Evolutionary conservation across 2,888 invertebrate species (phyloP).

Genomic region (Meandrusa payeni): DNA sequence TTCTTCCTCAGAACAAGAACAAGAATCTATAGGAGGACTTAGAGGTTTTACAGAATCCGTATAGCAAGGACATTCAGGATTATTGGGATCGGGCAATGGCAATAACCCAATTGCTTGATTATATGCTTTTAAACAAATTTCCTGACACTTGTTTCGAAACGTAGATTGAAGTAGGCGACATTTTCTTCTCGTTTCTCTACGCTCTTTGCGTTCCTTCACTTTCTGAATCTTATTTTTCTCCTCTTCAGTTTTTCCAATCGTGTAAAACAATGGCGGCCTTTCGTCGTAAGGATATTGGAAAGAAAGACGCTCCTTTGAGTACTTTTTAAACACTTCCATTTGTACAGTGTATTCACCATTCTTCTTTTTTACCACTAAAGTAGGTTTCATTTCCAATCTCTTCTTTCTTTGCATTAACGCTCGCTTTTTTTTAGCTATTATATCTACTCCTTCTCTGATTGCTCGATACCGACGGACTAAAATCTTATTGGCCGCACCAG

Average conservation of each 20-base stretch:
- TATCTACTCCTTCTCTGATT: constrained; percentile 56
- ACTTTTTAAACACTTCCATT: constrained; percentile 73
- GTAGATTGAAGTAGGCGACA: constrained; percentile 63
- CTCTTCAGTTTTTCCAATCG: constrained; percentile 65
- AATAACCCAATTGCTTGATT: constrained; percentile 69
- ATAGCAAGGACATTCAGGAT: constrained; percentile 64
- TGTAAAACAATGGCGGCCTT: constrained; percentile 61
- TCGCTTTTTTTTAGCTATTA: constrained; percentile 64
- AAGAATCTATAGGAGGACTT: constrained; percentile 58
- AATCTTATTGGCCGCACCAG: constrained; percentile 64
- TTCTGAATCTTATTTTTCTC: constrained; percentile 57
- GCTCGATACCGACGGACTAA: constrained; percentile 61
- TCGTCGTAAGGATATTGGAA: constrained; percentile 73
- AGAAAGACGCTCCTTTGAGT: constrained; percentile 61
- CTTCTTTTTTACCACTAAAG: constrained; percentile 56
- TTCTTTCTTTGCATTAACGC: constrained; percentile 62
- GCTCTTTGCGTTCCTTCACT: constrained; percentile 60
- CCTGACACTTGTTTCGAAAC: constrained; percentile 69
- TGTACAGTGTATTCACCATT: constrained; percentile 68
- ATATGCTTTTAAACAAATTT: constrained; percentile 72
- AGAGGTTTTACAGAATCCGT: constrained; percentile 36
- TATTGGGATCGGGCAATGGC: constrained; percentile 61
- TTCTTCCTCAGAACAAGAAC: constrained; percentile 66
- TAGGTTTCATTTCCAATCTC: constrained; percentile 66
- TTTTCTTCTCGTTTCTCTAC: constrained; percentile 66